Evolutionary conservation across 2,888 invertebrate genomes (phyloP).

Genomic region (Brenthis ino): DNA sequence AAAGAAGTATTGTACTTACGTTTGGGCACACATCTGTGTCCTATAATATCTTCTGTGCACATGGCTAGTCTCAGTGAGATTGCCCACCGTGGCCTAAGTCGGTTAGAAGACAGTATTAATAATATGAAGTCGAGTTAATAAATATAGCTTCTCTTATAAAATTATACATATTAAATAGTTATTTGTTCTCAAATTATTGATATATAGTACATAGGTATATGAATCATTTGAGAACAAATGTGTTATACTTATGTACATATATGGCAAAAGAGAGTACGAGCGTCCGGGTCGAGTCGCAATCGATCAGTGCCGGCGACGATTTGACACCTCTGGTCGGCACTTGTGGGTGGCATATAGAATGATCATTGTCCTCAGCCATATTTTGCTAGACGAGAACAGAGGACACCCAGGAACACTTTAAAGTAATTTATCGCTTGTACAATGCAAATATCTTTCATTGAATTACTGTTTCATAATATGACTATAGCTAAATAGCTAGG

Average conservation of each 20-base stretch:
- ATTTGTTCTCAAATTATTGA: no score
- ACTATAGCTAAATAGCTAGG: neutral
- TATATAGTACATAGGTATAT: slow-evolving; percentile 5
- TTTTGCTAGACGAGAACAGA: slow-evolving; percentile 33
- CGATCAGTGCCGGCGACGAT: slow-evolving; percentile 63
- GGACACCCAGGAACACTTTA: slow-evolving; percentile 23
- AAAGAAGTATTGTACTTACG: no score
- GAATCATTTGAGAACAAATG: slow-evolving; percentile 42
- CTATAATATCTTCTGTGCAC: no score
- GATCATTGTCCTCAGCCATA: slow-evolving; percentile 41
- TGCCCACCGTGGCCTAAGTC: no score
- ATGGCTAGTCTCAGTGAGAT: no score
- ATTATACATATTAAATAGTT: no score
- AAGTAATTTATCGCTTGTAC: slow-evolving; percentile 18
- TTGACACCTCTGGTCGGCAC: slow-evolving; percentile 51
- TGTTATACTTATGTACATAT: slow-evolving; percentile 11
- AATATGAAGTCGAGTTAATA: neutral
- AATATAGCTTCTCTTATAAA: neutral
- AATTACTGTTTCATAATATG: neutral
- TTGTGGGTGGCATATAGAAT: slow-evolving; percentile 29
- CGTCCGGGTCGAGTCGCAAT: slow-evolving; percentile 47
- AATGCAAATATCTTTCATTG: slow-evolving; percentile 7
- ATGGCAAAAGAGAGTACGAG: slow-evolving; percentile 22
- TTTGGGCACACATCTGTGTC: no score
- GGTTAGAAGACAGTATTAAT: no score